Conservation (phyloP, 1,140 invertebrate species). For the Drusus annulatus region DNA sequence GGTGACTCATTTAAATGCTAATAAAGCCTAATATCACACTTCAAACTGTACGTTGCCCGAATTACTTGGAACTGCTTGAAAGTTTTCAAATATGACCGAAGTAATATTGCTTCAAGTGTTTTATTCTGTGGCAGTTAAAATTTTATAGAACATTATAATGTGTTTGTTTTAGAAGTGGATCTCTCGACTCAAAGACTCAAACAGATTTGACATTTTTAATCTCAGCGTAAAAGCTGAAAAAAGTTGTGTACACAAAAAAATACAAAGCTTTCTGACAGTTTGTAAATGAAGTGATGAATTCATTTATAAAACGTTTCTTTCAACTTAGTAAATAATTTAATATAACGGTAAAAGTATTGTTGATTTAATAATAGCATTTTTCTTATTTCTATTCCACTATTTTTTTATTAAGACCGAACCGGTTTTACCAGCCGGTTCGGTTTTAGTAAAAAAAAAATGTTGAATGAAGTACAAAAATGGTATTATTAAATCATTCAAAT, state of each 20-base stretch:
- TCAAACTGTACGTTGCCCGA: constrained; percentile 34
- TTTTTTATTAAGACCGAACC: too few species aligned
- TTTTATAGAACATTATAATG: constrained; percentile 27
- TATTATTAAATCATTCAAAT: too few species aligned
- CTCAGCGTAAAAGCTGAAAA: neutral
- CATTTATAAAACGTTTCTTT: too few species aligned
- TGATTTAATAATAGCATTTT: too few species aligned
- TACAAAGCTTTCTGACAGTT: too few species aligned
- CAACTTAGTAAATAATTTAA: too few species aligned
- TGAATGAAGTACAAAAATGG: too few species aligned
- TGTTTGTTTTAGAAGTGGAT: neutral
- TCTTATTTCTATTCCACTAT: too few species aligned
- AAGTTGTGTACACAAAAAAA: neutral
- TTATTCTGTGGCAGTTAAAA: neutral
- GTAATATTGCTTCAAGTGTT: constrained; percentile 22
- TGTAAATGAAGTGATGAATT: too few species aligned
- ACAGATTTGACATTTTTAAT: neutral
- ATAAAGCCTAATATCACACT: constrained; percentile 43
- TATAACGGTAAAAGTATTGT: too few species aligned
- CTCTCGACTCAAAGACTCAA: constrained; percentile 7
- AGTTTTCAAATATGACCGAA: constrained; percentile 27
- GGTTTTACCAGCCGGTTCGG: too few species aligned
- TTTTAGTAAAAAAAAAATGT: too few species aligned
- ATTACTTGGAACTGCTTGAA: constrained; percentile 26
- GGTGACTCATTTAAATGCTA: constrained; percentile 45